These are phyloP conservation scores for Paracanthobrama guichenoti DNA, from an alignment of 2,113 vertebrate species.

Conservation along the genomic window DNA sequence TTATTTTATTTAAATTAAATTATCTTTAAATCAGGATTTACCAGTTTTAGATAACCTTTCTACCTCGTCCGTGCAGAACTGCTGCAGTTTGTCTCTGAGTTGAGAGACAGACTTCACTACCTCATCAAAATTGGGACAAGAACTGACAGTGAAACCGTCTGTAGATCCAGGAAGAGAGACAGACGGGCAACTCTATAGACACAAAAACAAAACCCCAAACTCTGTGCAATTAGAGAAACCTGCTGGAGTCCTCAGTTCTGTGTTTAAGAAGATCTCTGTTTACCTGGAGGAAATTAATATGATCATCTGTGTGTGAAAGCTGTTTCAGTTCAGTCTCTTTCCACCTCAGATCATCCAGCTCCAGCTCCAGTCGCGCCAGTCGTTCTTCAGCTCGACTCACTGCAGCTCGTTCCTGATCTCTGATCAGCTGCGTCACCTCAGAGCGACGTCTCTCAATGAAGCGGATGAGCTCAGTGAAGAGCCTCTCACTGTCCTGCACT, in stretches of 20 bases:
- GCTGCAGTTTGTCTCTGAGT: not conserved
- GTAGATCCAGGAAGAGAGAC: not conserved
- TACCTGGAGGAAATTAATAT: not conserved
- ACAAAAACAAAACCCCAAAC: not conserved
- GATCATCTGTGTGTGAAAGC: not conserved
- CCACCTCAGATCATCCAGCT: not conserved
- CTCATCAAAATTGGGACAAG: conserved; percentile 7
- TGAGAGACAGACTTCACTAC: not conserved
- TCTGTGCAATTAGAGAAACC: too few species aligned
- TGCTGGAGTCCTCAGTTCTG: not conserved
- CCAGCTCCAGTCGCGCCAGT: not conserved
- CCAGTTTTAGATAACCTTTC: not conserved
- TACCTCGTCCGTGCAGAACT: not conserved
- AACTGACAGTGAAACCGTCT: not conserved
- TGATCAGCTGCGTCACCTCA: not conserved
- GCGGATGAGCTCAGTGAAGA: too few species aligned
- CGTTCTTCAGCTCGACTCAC: not conserved
- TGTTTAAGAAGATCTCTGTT: not conserved
- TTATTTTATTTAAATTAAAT: too few species aligned
- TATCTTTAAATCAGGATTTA: not conserved
- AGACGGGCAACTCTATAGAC: not conserved
- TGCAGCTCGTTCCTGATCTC: not conserved
- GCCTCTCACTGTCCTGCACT: too few species aligned
- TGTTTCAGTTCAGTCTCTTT: not conserved
- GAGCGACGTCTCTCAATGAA: not conserved